phyloP scores from a whole-genome alignment of 2,888 invertebrate species.

The Timandra comae region DNA sequence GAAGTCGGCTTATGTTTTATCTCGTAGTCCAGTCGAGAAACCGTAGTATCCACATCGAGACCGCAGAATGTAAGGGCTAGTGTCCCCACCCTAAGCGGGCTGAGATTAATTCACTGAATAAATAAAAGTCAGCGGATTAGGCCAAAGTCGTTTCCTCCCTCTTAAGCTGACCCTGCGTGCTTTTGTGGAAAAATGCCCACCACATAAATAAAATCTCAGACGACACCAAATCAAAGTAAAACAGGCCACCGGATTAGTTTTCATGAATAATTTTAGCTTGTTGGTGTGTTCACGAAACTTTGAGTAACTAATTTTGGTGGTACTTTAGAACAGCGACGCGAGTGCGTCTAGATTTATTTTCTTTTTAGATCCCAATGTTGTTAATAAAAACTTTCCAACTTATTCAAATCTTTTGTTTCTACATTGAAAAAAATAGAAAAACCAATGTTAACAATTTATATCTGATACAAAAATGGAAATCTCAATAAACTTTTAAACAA shows the following conservation, averaged over 20 bases:
- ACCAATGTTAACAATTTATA: background rate
- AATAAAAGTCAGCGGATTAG: constrained; percentile 78
- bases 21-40: constrained; percentile 52
- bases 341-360: too few relatives aligned
- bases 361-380: too few relatives aligned
- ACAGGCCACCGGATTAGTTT: constrained; percentile 31
- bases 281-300: background rate
- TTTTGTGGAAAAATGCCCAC: constrained; percentile 69
- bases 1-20: constrained; percentile 41
- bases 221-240: constrained; percentile 58
- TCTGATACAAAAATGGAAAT: background rate
- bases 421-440: too few relatives aligned
- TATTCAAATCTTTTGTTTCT: too few relatives aligned
- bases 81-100: constrained; percentile 53
- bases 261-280: background rate
- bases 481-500: background rate
- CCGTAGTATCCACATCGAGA: constrained; percentile 36
- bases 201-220: constrained; percentile 65
- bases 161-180: constrained; percentile 74
- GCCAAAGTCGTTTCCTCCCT: constrained; percentile 73
- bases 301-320: background rate
- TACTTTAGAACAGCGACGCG: too few relatives aligned
- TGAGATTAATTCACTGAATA: constrained; percentile 76
- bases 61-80: constrained; percentile 59
- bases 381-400: too few relatives aligned